Conservation (phyloP, 1,140 invertebrate genomes). For the Pollicipes pollicipes region DNA sequence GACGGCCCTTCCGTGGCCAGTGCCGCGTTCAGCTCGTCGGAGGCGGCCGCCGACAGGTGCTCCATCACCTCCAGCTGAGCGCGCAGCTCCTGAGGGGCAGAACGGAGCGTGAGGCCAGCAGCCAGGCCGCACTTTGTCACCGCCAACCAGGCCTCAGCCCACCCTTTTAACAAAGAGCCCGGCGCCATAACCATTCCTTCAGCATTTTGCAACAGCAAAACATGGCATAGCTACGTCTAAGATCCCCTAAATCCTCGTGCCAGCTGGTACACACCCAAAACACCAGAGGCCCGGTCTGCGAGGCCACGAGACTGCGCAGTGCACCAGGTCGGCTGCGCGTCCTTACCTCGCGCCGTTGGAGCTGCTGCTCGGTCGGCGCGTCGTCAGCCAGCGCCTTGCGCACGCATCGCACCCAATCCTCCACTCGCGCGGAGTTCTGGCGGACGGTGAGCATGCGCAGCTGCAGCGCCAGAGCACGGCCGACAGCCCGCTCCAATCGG, state of each 20-base stretch:
- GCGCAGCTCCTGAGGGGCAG: conserved; percentile 1
- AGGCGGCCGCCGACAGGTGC: background rate
- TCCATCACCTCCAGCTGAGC: background rate
- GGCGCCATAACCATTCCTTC: too few species aligned
- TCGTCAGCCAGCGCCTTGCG: background rate
- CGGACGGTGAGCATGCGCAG: background rate
- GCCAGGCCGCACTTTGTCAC: too few species aligned
- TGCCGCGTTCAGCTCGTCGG: background rate
- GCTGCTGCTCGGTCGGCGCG: background rate
- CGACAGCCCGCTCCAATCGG: background rate
- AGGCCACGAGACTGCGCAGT: too few species aligned
- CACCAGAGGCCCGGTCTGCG: too few species aligned
- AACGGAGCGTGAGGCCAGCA: too few species aligned
- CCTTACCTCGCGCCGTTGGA: background rate
- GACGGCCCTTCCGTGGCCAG: background rate
- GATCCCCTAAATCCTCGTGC: too few species aligned
- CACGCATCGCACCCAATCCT: background rate
- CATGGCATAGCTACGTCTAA: too few species aligned
- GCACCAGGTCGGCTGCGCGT: too few species aligned
- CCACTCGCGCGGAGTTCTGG: background rate
- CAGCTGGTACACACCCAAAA: background rate
- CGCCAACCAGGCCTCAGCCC: too few species aligned
- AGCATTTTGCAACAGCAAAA: too few species aligned
- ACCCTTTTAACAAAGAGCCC: too few species aligned
- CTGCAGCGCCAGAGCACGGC: background rate